Percentiles rank a stretch among this genome's conserved stretches.
phyloP scores from a whole-genome alignment of 2,888 invertebrate species.

The Ptychoptera albimana region DNA sequence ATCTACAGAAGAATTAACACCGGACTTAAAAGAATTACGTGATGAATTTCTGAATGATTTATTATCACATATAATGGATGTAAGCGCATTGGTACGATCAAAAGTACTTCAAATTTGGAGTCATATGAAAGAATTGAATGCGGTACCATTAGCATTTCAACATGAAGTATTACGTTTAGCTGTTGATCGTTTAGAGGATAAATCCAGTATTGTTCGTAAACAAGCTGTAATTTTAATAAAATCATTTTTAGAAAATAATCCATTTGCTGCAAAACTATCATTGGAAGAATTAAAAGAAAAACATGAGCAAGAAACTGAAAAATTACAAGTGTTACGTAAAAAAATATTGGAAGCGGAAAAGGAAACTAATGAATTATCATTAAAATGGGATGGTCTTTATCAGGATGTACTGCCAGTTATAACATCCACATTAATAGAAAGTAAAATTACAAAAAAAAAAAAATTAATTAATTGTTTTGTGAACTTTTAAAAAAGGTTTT shows the following conservation, averaged over 20 bases:
- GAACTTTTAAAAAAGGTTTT: too few species aligned
- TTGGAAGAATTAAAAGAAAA: slow-evolving; percentile 43
- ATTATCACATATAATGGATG: slow-evolving; percentile 69
- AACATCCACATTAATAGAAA: slow-evolving; percentile 20
- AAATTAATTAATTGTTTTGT: too few species aligned
- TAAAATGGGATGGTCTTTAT: slow-evolving; percentile 28
- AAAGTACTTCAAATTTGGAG: slow-evolving; percentile 75
- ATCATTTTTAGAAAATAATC: slow-evolving; percentile 69
- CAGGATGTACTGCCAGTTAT: slow-evolving; percentile 18
- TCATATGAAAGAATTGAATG: slow-evolving; percentile 58
- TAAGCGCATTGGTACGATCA: slow-evolving; percentile 70
- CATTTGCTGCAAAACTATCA: slow-evolving; percentile 53
- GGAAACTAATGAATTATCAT: slow-evolving; percentile 29
- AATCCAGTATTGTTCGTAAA: slow-evolving; percentile 71
- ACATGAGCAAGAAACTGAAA: slow-evolving; percentile 29
- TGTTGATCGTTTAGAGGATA: slow-evolving; percentile 62
- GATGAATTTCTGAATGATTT: slow-evolving; percentile 69
- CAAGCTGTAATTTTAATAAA: slow-evolving; percentile 42
- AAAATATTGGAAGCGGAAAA: slow-evolving; percentile 39
- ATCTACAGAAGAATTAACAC: slow-evolving; percentile 52
- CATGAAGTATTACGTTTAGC: slow-evolving; percentile 48
- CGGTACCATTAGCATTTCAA: slow-evolving; percentile 59
- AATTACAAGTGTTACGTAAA: slow-evolving; percentile 29
- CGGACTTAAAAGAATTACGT: slow-evolving; percentile 47
- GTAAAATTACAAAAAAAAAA: too few species aligned